Conservation (phyloP, 2,888 invertebrate species). For the Hololepta plana region DNA sequence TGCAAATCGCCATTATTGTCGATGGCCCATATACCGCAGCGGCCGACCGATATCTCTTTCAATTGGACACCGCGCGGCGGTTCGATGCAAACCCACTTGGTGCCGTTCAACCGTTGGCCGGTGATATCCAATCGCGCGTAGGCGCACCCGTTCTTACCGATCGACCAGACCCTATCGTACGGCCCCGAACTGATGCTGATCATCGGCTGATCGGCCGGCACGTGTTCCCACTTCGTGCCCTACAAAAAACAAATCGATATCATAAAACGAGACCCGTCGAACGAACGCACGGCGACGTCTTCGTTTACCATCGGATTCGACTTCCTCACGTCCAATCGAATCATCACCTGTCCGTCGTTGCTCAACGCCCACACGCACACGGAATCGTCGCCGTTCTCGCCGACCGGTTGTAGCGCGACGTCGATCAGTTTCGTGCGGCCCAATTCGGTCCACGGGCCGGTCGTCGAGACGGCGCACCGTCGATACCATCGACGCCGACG, state of each 20-base stretch:
- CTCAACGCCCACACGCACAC: constrained; percentile 73
- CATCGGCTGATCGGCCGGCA: constrained; percentile 64
- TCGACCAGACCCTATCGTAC: constrained; percentile 60
- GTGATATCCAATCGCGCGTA: constrained; percentile 65
- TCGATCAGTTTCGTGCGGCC: constrained; percentile 75
- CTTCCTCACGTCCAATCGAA: constrained; percentile 57
- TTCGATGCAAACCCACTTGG: constrained; percentile 66
- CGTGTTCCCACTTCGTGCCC: constrained; percentile 65
- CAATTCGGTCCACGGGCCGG: constrained; percentile 76
- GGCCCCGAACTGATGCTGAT: constrained; percentile 56
- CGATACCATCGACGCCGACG: constrained; percentile 68
- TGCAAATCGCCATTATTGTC: constrained; percentile 55
- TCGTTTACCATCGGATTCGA: constrained; percentile 55
- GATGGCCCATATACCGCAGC: constrained; percentile 61
- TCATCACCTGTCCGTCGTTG: constrained; percentile 69
- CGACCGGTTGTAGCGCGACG: constrained; percentile 37
- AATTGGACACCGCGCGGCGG: constrained; percentile 44
- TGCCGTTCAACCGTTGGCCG: constrained; percentile 41
- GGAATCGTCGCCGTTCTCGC: constrained; percentile 27
- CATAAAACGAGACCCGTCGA: constrained; percentile 1
- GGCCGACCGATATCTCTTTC: constrained; percentile 57
- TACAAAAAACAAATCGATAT: constrained; percentile 18
- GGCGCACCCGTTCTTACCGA: constrained; percentile 70
- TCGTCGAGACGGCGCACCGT: constrained; percentile 62
- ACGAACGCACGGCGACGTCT: too few relatives aligned